These are phyloP conservation scores for Meteorus cinctellus DNA, from an alignment of 2,888 invertebrate species.

Conservation along the genomic window DNA sequence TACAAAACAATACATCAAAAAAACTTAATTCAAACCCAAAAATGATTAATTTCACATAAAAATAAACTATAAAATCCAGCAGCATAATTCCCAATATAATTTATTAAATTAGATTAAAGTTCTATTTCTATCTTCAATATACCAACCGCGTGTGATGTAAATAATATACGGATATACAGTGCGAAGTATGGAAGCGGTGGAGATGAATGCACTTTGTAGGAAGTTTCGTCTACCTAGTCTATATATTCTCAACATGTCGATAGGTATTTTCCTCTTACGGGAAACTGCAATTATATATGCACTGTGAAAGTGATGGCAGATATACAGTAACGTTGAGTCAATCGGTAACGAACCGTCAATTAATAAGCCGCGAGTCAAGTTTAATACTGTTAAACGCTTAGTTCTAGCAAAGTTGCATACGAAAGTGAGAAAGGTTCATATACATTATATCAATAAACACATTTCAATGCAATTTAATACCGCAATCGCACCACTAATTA, in stretches of 20 bases:
- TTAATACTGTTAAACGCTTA: constrained; percentile 56
- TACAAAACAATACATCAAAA: no score
- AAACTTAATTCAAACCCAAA: no score
- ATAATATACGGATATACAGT: not conserved
- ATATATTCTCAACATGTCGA: constrained; percentile 30
- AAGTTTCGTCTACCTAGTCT: constrained; percentile 22
- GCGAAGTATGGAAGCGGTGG: constrained; percentile 14
- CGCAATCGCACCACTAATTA: not conserved
- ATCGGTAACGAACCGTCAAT: constrained; percentile 58
- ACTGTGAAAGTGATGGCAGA: constrained; percentile 27
- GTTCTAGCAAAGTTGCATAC: constrained; percentile 46
- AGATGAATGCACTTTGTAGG: constrained; percentile 30
- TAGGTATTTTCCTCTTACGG: constrained; percentile 35
- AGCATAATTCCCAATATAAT: no score
- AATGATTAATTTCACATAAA: no score
- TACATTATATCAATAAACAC: constrained; percentile 6
- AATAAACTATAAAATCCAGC: no score
- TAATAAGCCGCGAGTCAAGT: constrained; percentile 59
- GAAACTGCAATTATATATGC: constrained; percentile 36
- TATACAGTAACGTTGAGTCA: constrained; percentile 47
- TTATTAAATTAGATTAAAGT: no score
- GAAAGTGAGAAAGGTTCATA: not conserved
- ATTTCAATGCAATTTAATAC: constrained; percentile 6
- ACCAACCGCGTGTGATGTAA: not conserved
- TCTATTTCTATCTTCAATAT: no score